Evolutionary conservation across 1,140 invertebrate genomes (phyloP).

Genomic region (Solenopsis fugax): DNA sequence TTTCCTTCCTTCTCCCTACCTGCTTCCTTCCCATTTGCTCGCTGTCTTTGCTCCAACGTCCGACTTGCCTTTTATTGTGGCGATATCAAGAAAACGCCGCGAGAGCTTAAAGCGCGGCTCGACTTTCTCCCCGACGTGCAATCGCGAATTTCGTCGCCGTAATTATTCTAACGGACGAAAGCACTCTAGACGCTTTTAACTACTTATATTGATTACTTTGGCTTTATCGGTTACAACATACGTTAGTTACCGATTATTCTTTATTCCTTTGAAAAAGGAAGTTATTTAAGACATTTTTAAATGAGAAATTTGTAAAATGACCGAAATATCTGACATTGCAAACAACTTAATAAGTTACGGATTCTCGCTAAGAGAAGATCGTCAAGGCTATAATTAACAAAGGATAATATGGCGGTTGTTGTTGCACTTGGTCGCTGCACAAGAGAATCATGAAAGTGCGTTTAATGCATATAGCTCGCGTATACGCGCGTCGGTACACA

Average conservation of each 20-base stretch:
- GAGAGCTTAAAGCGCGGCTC: conserved; percentile 45
- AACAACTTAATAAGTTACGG: background rate
- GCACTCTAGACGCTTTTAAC: conserved; percentile 11
- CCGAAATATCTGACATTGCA: background rate
- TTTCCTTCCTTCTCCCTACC: conserved; percentile 36
- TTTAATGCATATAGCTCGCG: conserved; percentile 16
- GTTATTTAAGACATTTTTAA: background rate
- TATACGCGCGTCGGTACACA: conserved; percentile 6
- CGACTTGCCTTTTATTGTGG: conserved; percentile 49
- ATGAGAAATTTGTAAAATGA: conserved; percentile 7
- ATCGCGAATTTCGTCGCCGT: conserved; percentile 59
- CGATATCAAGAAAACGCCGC: conserved; percentile 75
- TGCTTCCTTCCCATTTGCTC: conserved; percentile 53
- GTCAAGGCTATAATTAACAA: background rate
- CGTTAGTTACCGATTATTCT: background rate
- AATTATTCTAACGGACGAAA: conserved; percentile 42
- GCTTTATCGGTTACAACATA: background rate
- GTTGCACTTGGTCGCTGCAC: background rate
- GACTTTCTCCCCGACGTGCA: conserved; percentile 43
- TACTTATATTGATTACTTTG: background rate
- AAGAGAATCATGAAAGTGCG: conserved; percentile 15
- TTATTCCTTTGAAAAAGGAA: background rate
- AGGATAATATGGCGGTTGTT: background rate
- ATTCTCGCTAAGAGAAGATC: background rate
- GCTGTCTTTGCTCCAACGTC: conserved; percentile 50